Evolutionary conservation across 1,140 invertebrate genomes (phyloP).

Genomic region (Drosophila watanabei): DNA sequence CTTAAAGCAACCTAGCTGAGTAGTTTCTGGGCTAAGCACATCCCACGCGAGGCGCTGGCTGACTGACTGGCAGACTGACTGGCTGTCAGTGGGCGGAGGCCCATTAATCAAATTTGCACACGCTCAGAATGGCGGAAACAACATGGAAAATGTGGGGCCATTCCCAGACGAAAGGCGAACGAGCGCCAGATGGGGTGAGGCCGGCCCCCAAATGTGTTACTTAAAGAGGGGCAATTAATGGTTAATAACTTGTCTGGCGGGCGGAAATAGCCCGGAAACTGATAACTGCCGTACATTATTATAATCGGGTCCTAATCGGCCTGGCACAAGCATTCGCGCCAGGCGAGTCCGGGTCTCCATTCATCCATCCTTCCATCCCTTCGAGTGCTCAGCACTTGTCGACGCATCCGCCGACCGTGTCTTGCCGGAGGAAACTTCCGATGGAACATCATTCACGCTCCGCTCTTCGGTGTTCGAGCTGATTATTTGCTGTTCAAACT

Average conservation of each 20-base stretch:
- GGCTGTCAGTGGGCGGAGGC: constrained; percentile 22
- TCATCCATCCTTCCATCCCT: background rate
- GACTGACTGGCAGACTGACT: constrained; percentile 24
- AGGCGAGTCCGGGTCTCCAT: background rate
- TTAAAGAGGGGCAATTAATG: constrained; percentile 27
- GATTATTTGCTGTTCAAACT: constrained; percentile 69
- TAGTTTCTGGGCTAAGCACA: constrained; percentile 43
- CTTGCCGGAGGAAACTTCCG: constrained; percentile 29
- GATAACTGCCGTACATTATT: constrained; percentile 26
- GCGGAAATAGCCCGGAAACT: constrained; percentile 32
- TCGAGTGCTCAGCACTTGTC: constrained; percentile 1
- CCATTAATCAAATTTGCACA: constrained; percentile 82
- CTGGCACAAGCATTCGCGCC: background rate
- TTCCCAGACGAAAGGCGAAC: constrained; percentile 2
- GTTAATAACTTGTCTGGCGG: constrained; percentile 29
- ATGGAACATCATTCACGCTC: constrained; percentile 61
- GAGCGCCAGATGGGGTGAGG: background rate
- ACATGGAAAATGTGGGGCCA: constrained; percentile 50
- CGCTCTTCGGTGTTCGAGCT: constrained; percentile 40
- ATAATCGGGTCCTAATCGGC: constrained; percentile 31
- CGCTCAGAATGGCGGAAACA: constrained; percentile 64
- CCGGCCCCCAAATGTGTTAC: background rate
- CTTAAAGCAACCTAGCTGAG: constrained; percentile 31
- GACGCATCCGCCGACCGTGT: constrained; percentile 31
- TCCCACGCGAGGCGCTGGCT: constrained; percentile 10